These are phyloP conservation scores for Apodemus sylvaticus DNA, from an alignment of 2,113 vertebrate genomes.

Conservation along the genomic window DNA sequence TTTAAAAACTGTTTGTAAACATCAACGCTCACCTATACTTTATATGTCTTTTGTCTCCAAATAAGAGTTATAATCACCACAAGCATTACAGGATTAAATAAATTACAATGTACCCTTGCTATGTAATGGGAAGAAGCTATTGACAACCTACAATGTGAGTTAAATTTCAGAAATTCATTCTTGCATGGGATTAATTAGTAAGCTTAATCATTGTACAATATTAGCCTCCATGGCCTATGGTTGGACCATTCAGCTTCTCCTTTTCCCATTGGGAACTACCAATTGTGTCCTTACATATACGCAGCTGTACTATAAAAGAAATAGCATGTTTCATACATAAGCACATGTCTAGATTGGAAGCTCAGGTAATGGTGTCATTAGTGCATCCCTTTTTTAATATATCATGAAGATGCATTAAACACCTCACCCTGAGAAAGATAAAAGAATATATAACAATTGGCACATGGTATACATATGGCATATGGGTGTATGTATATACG, in stretches of 20 bases:
- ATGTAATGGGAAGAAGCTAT: neutral
- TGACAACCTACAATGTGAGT: neutral
- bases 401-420: neutral
- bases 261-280: neutral
- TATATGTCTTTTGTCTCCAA: neutral
- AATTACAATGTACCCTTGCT: neutral
- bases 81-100: neutral
- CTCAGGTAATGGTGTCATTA: neutral
- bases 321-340: neutral
- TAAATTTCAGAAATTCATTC: neutral
- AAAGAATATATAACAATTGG: neutral
- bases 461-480: rapidly evolving
- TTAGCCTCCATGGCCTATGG: neutral
- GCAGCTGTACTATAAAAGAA: neutral
- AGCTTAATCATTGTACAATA: neutral
- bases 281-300: neutral
- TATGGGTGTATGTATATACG: no score
- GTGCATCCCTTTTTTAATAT: neutral
- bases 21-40: neutral
- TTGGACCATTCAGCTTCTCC: neutral
- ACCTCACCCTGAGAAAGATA: neutral
- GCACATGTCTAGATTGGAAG: neutral
- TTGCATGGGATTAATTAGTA: neutral
- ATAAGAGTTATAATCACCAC: neutral
- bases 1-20: neutral